These are phyloP conservation scores for Paracentrotus lividus DNA, from an alignment of 53 echinoderm and acorn worm genomes.

Conservation along the genomic window DNA sequence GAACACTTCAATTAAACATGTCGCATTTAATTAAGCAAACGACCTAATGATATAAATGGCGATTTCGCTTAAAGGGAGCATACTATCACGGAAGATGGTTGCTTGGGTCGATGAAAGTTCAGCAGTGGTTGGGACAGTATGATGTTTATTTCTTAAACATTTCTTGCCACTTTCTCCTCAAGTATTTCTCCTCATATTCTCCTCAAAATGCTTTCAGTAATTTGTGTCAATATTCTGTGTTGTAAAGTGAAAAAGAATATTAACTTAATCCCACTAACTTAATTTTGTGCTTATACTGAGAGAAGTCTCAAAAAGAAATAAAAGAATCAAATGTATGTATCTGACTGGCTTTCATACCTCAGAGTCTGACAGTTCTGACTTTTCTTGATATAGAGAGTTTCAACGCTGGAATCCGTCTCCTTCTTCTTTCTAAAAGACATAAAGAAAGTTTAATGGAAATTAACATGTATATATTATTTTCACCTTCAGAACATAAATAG, in stretches of 20 bases:
- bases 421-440: conserved; percentile 5
- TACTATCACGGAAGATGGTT: not conserved
- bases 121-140: no score
- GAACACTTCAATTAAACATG: conserved; percentile 50
- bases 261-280: not conserved
- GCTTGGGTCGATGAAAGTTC: not conserved
- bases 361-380: conserved; percentile 82
- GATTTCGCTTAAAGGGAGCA: not conserved
- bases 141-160: not conserved
- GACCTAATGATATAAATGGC: conserved; percentile 11
- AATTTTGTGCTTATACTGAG: not conserved
- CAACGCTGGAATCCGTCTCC: conserved; percentile 64
- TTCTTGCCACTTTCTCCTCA: not conserved
- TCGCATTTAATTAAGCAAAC: conserved; percentile 14
- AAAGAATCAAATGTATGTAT: not conserved
- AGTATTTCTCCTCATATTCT: not conserved
- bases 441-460: not conserved
- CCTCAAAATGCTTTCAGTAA: not conserved
- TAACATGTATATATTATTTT: no score
- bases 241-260: not conserved
- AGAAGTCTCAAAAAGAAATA: not conserved
- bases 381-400: conserved; percentile 63
- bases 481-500: no score
- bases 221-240: not conserved
- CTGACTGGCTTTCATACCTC: conserved; percentile 64